Conservation (phyloP, 2,888 invertebrate species). For the Mesochorus sp. region DNA sequence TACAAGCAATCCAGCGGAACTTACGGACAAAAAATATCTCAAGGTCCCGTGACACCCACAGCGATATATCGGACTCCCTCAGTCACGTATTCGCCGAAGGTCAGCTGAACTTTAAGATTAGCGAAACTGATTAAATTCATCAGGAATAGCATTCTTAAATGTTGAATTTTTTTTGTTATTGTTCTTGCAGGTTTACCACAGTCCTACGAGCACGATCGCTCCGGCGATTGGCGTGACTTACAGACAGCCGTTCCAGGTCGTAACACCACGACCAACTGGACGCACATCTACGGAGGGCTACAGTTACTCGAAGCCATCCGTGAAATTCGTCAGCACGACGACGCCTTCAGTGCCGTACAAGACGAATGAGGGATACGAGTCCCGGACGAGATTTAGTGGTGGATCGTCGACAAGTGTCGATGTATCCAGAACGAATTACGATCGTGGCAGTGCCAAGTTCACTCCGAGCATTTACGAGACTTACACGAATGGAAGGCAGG, state of each 20-base stretch:
- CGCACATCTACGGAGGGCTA: conserved; percentile 53
- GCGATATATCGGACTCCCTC: conserved; percentile 19
- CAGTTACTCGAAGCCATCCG: conserved; percentile 58
- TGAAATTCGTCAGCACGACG: conserved; percentile 60
- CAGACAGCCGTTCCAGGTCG: conserved; percentile 68
- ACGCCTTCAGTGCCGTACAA: conserved; percentile 59
- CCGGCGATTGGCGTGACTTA: conserved; percentile 69
- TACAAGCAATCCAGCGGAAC: conserved; percentile 60
- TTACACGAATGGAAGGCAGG: conserved; percentile 46
- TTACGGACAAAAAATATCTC: conserved; percentile 68
- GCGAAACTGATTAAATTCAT: not conserved
- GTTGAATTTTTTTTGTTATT: not conserved
- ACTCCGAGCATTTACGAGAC: conserved; percentile 68
- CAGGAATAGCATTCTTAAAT: not conserved
- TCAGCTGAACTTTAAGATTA: conserved; percentile 3
- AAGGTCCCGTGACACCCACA: conserved; percentile 23
- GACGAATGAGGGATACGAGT: conserved; percentile 2
- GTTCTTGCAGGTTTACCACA: conserved; percentile 56
- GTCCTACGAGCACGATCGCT: conserved; percentile 66
- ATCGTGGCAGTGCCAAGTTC: conserved; percentile 73
- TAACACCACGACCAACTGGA: conserved; percentile 46
- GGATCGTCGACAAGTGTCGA: conserved; percentile 65
- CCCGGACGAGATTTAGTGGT: conserved; percentile 39
- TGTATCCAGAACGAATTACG: conserved; percentile 68
- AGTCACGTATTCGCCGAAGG: conserved; percentile 29